Conservation (phyloP, 1,140 invertebrate species). For the Popillia japonica region DNA sequence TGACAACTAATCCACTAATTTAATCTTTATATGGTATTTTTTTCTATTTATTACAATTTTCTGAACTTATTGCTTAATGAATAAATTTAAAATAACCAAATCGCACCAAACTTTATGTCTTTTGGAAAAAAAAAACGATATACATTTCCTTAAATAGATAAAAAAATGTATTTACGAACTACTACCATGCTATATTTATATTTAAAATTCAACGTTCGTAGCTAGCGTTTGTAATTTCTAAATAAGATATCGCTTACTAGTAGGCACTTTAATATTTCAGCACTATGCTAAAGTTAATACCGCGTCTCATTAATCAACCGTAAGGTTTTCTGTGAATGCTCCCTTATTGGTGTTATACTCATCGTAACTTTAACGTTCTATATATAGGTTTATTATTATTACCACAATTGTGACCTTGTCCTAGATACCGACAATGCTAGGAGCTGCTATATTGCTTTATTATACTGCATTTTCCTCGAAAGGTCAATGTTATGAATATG, state of each 20-base stretch:
- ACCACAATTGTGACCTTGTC: conserved; percentile 18
- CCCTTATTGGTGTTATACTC: not conserved
- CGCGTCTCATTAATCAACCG: not conserved
- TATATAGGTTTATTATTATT: conserved; percentile 29
- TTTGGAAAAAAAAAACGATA: no score
- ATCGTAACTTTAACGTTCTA: conserved; percentile 7
- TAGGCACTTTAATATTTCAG: conserved; percentile 7
- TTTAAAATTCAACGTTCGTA: not conserved
- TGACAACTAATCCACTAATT: no score
- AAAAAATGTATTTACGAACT: no score
- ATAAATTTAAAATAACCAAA: no score
- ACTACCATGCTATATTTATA: not conserved
- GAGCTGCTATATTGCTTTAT: not conserved
- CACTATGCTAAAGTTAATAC: conserved; percentile 7
- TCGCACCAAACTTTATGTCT: no score
- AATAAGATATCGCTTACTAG: not conserved
- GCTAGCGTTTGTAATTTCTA: not conserved
- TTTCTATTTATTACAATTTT: no score
- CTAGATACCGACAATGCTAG: not conserved
- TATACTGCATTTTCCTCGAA: conserved; percentile 17
- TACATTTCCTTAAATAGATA: no score
- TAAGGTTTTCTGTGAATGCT: not conserved
- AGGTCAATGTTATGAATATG: conserved; percentile 31
- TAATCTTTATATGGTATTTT: no score
- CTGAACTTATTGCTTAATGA: no score